Conservation (phyloP, 2,113 vertebrate species). For the Loxodonta africana region DNA sequence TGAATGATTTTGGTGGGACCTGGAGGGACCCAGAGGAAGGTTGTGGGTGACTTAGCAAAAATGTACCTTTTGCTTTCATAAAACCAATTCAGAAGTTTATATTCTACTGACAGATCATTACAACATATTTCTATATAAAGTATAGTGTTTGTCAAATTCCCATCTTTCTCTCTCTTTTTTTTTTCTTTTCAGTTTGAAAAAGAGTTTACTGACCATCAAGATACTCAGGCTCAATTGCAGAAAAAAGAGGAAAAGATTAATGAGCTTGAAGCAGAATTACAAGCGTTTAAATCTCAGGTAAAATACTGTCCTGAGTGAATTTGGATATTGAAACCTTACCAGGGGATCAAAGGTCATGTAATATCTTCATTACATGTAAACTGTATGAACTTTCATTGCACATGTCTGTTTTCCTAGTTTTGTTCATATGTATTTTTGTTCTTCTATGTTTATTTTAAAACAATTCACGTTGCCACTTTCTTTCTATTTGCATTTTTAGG, state of each 20-base stretch:
- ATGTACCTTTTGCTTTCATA: conserved; percentile 48
- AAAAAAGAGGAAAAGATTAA: conserved; percentile 94
- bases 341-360: conserved; percentile 21
- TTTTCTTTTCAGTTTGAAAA: conserved; percentile 93
- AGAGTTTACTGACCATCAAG: conserved; percentile 95
- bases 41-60: conserved; percentile 34
- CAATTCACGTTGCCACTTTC: conserved; percentile 54
- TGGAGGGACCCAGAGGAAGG: conserved; percentile 47
- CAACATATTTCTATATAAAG: conserved; percentile 60
- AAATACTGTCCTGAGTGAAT: conserved; percentile 72
- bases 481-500: conserved; percentile 75
- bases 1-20: conserved; percentile 62
- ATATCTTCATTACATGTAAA: conserved; percentile 21
- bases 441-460: conserved; percentile 48
- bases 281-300: conserved; percentile 96
- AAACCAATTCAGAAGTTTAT: conserved; percentile 48
- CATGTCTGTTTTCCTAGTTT: conserved; percentile 51
- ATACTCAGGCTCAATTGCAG: conserved; percentile 93
- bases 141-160: conserved; percentile 61
- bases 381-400: conserved; percentile 54
- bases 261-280: conserved; percentile 94
- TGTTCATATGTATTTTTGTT: conserved; percentile 71
- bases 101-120: conserved; percentile 59
- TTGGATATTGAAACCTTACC: conserved; percentile 29
- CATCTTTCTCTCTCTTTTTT: not conserved